Evolutionary conservation across 2,113 vertebrate species (phyloP).

Genomic region (Arvicanthis niloticus): DNA sequence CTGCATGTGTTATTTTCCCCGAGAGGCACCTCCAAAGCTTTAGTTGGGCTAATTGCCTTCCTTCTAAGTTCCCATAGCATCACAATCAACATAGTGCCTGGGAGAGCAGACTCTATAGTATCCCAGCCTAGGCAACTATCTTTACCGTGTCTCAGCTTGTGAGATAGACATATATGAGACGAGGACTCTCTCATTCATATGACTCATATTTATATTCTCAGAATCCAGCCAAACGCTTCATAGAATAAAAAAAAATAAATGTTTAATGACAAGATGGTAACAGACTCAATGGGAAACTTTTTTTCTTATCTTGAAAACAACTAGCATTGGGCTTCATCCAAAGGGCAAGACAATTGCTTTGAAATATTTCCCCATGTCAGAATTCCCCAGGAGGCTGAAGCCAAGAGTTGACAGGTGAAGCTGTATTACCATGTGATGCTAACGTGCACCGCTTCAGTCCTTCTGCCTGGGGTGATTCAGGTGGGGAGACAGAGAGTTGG

Average conservation of each 20-base stretch:
- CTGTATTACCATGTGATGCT: not conserved
- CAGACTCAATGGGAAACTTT: constrained; percentile 33
- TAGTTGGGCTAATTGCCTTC: not conserved
- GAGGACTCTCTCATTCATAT: not conserved
- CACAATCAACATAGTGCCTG: not conserved
- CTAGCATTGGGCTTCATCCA: not conserved
- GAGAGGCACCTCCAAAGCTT: not conserved
- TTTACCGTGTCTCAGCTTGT: not conserved
- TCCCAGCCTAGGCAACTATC: not conserved
- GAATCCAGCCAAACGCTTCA: not conserved
- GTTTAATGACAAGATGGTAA: not conserved
- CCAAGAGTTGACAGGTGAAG: constrained; percentile 33
- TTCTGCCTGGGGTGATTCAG: constrained; percentile 22
- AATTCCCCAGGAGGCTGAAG: constrained; percentile 38
- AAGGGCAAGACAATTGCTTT: not conserved
- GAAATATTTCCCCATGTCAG: constrained; percentile 14
- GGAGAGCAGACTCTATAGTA: not conserved
- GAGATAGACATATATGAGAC: not conserved
- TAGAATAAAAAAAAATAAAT: not conserved
- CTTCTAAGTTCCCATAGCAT: not conserved
- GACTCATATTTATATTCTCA: not conserved
- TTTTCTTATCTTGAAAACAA: constrained; percentile 39
- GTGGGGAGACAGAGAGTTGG: not conserved
- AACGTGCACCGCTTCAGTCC: not conserved
- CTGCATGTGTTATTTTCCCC: not conserved